phyloP scores from a whole-genome alignment of 2,888 invertebrate genomes.

The Melipona beecheii region DNA sequence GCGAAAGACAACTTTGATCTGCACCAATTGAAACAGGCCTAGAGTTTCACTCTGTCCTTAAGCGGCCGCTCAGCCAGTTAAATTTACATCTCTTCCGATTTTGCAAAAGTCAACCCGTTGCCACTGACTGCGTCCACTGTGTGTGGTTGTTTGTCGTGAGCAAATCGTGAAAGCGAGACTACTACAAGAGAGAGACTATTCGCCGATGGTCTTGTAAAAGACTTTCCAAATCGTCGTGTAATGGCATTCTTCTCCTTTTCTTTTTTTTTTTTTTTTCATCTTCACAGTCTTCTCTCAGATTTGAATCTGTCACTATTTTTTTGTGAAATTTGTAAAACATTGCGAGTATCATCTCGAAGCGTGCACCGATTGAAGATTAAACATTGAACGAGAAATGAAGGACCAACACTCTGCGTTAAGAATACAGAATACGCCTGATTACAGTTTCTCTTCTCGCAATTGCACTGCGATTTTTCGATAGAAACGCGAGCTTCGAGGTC shows the following conservation, averaged over 20 bases:
- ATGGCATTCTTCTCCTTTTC: not conserved
- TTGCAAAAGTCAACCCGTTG: not conserved
- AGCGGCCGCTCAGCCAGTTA: not conserved
- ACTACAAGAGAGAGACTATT: not conserved
- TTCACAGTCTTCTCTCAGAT: not conserved
- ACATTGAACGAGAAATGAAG: not conserved
- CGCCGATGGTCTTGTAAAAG: not conserved
- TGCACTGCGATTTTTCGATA: not conserved
- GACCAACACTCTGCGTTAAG: not conserved
- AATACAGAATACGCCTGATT: not conserved
- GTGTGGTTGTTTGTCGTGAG: conserved; percentile 13
- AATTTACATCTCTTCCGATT: conserved; percentile 29
- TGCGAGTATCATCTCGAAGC: not conserved
- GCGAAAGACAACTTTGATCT: not conserved
- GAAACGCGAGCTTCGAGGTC: not conserved
- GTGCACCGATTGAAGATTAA: not conserved
- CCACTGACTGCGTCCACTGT: not conserved
- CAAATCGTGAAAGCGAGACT: conserved; percentile 20
- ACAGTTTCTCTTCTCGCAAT: not conserved
- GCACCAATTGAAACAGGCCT: not conserved
- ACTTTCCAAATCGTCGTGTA: conserved; percentile 9
- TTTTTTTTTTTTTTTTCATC: too few species aligned
- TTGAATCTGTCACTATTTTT: not conserved
- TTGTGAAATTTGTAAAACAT: not conserved
- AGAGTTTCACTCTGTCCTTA: conserved; percentile 10